These are phyloP conservation scores for Solenopsis invicta DNA, from an alignment of 1,140 invertebrate genomes.

Conservation along the genomic window DNA sequence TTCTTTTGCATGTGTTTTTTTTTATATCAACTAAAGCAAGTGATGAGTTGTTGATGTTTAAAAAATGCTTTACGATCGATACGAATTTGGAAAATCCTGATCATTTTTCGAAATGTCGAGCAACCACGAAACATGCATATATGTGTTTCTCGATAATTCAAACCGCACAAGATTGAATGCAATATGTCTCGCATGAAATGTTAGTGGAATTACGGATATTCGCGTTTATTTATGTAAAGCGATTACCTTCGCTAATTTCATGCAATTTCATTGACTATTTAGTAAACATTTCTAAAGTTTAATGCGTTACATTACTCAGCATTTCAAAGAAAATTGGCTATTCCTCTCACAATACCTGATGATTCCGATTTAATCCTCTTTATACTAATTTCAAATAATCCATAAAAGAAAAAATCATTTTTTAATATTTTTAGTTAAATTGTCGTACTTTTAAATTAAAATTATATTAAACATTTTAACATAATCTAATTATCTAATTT, in stretches of 20 bases:
- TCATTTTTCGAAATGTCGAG: slow-evolving; percentile 27
- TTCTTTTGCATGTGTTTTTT: too few relatives aligned
- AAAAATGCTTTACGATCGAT: too few relatives aligned
- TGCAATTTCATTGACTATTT: neutral
- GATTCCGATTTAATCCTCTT: neutral
- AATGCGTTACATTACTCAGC: neutral
- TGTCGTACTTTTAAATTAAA: neutral
- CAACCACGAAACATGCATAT: neutral
- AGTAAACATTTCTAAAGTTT: neutral
- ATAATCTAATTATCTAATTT: neutral
- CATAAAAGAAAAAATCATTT: neutral
- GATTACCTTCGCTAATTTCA: slow-evolving; percentile 22
- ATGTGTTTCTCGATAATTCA: neutral
- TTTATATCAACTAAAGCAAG: too few relatives aligned
- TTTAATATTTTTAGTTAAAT: neutral
- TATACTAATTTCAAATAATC: slow-evolving; percentile 10
- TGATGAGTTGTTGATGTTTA: too few relatives aligned
- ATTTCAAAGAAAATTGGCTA: neutral
- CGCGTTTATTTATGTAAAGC: neutral
- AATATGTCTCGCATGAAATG: slow-evolving; percentile 11
- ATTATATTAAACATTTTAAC: neutral
- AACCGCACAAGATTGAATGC: slow-evolving; percentile 17
- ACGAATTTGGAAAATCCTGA: too few relatives aligned
- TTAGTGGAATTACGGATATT: slow-evolving; percentile 3
- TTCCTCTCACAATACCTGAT: neutral